Percentiles rank a stretch among this genome's conserved stretches.
These are phyloP conservation scores for Ctenomys sociabilis DNA, from an alignment of 2,113 vertebrate genomes.

Conservation along the genomic window DNA sequence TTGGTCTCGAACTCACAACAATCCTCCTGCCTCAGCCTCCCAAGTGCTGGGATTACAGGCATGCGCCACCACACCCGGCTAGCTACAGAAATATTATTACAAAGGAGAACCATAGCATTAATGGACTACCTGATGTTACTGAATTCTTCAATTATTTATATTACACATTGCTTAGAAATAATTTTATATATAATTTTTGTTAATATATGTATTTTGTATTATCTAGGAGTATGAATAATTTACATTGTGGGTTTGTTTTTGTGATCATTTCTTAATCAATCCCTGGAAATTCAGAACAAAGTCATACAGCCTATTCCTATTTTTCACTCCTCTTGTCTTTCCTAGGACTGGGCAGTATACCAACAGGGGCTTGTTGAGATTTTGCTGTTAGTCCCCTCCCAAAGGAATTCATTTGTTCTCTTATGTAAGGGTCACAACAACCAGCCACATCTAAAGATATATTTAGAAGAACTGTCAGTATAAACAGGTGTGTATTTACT, in stretches of 20 bases:
- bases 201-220: conserved; percentile 42
- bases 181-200: conserved; percentile 19
- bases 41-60: too few species aligned
- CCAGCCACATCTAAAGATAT: conserved; percentile 61
- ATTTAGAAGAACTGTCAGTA: conserved; percentile 50
- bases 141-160: not conserved
- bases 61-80: too few species aligned
- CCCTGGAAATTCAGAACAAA: conserved; percentile 34
- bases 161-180: conserved; percentile 32
- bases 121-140: not conserved
- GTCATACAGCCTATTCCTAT: not conserved
- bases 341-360: not conserved
- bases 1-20: too few species aligned
- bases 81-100: not conserved
- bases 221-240: conserved; percentile 50
- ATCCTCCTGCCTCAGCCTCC: too few species aligned
- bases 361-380: conserved; percentile 60
- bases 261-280: conserved; percentile 1
- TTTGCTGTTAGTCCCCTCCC: conserved; percentile 54
- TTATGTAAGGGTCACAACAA: conserved; percentile 57
- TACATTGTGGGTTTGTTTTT: conserved; percentile 10
- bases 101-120: conserved; percentile 2
- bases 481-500: conserved; percentile 65
- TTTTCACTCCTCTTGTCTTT: conserved; percentile 57
- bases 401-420: conserved; percentile 62